Conservation (phyloP, 2,888 invertebrate species). For the Andrena bicolor region DNA sequence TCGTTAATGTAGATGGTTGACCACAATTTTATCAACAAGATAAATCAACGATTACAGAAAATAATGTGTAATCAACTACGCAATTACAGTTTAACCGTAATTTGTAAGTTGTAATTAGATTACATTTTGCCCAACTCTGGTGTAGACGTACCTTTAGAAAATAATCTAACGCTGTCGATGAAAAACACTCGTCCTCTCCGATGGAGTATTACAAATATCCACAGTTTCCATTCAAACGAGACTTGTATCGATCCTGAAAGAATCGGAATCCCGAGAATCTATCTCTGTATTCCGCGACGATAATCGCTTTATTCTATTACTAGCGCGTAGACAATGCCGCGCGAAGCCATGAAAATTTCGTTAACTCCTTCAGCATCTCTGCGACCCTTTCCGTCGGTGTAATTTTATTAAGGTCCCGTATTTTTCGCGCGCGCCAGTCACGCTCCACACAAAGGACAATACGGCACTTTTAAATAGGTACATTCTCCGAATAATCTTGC, state of each 20-base stretch:
- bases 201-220: slow-evolving; percentile 40
- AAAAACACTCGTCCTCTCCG: neutral
- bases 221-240: slow-evolving; percentile 64
- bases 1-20: too few species aligned
- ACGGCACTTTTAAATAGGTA: slow-evolving; percentile 29
- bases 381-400: neutral
- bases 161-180: neutral
- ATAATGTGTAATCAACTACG: too few species aligned
- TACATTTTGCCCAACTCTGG: too few species aligned
- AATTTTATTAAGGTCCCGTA: slow-evolving; percentile 20
- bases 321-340: neutral
- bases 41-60: too few species aligned
- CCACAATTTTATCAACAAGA: too few species aligned
- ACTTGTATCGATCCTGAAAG: slow-evolving; percentile 34
- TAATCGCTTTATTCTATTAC: slow-evolving; percentile 8
- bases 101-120: too few species aligned
- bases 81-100: too few species aligned
- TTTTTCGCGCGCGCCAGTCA: slow-evolving; percentile 9
- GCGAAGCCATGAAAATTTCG: neutral
- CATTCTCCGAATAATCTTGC: slow-evolving; percentile 40
- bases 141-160: neutral
- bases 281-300: slow-evolving; percentile 35
- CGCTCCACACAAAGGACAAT: slow-evolving; percentile 3
- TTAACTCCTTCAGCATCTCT: neutral
- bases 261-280: slow-evolving; percentile 28